Conservation (phyloP, 1,140 invertebrate genomes). For the Meloidogyne hapla region DNA sequence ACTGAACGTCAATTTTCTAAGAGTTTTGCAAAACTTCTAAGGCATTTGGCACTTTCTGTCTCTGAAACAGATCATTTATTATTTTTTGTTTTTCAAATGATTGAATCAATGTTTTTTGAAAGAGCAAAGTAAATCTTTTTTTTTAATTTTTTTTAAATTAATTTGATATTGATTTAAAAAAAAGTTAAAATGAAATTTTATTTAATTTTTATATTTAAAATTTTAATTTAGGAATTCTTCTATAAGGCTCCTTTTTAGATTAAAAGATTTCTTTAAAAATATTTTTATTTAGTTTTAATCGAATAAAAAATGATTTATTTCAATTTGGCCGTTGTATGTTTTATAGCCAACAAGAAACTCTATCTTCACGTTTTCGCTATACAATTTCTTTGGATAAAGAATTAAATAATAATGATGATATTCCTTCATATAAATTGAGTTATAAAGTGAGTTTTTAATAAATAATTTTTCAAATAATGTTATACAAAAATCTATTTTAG, state of each 20-base stretch:
- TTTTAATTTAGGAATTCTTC: no score
- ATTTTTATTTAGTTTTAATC: neutral
- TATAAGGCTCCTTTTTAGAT: no score
- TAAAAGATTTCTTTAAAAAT: neutral
- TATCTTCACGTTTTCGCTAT: neutral
- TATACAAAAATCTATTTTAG: neutral
- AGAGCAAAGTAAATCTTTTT: neutral
- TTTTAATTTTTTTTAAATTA: neutral
- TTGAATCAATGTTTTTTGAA: neutral
- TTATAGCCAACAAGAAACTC: neutral
- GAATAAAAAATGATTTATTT: neutral
- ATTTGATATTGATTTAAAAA: no score
- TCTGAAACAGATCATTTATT: slow-evolving; percentile 9
- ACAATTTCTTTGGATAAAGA: neutral
- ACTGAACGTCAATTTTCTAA: slow-evolving; percentile 3
- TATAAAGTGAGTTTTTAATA: neutral
- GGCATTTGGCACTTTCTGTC: neutral
- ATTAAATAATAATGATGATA: neutral
- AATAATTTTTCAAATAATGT: neutral
- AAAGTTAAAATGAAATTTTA: no score
- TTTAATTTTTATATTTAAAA: no score
- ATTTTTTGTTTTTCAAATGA: slow-evolving; percentile 3
- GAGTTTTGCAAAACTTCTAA: neutral
- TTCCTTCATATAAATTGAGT: neutral
- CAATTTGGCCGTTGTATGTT: neutral